These are phyloP conservation scores for Sylvia atricapilla DNA, from an alignment of 2,113 vertebrate species.

Conservation along the genomic window DNA sequence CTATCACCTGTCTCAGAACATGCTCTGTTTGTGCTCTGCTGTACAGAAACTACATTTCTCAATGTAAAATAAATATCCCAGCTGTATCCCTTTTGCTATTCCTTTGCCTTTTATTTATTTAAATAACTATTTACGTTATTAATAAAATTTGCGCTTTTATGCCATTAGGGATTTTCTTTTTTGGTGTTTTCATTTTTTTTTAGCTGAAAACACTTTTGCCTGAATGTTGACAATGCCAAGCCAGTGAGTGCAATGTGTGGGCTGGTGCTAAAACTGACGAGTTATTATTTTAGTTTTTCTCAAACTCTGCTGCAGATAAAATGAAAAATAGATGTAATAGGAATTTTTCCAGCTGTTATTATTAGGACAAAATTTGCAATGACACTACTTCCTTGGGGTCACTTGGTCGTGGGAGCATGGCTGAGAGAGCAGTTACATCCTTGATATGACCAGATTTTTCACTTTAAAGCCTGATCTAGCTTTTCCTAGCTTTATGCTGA, in stretches of 20 bases:
- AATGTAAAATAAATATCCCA: slow-evolving; percentile 94
- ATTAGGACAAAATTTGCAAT: not conserved
- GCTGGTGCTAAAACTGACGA: not conserved
- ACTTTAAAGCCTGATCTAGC: not conserved
- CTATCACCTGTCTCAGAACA: slow-evolving; percentile 69
- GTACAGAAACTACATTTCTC: slow-evolving; percentile 85
- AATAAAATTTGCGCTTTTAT: slow-evolving; percentile 65
- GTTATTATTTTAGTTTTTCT: not conserved
- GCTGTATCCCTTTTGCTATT: slow-evolving; percentile 70
- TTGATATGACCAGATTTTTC: not conserved
- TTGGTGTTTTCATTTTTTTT: not conserved
- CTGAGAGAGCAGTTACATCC: not conserved
- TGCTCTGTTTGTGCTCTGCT: slow-evolving; percentile 76
- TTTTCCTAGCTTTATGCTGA: not conserved
- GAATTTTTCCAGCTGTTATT: not conserved
- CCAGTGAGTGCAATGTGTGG: not conserved
- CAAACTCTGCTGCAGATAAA: not conserved
- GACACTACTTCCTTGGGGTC: not conserved
- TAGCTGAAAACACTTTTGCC: not conserved
- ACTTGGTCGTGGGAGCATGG: not conserved
- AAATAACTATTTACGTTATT: slow-evolving; percentile 52
- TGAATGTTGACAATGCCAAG: not conserved
- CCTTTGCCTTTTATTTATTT: slow-evolving; percentile 76
- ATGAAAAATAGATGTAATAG: not conserved
- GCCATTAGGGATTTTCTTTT: slow-evolving; percentile 48